Base-by-base conservation (phyloP, 2,888 invertebrate genomes). In the Trachelus iudaicus region DNA sequence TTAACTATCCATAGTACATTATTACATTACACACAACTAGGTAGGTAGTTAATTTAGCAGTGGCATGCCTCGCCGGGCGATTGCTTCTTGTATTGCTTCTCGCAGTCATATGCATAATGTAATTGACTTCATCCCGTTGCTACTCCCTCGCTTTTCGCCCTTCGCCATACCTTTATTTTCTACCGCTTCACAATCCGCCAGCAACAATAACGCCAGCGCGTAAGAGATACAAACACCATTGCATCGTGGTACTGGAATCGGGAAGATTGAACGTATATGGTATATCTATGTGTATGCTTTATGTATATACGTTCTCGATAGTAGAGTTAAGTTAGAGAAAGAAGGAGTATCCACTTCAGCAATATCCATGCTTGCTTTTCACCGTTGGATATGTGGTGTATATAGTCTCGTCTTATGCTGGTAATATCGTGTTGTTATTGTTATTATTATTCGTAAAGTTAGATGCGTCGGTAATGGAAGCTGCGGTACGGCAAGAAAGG, bases 41-140 rank as follows among this genome's bases (percentile, higher is more conserved):
- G 85, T 87, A 87, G 88, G 87, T 86, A 89, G 90, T 90, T 90
- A 89, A 90, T 90, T 90, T 90, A 89, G 87, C 87, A 85, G 86
- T 88, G 87, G 87, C 85, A 85, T 87, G 83, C 84, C 83, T 85
- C 83, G 84, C 79, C 76, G 82, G 81, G 81, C 90, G 87, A 89
- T 89, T 89, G 89, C 89, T 89, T 90, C 89, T 89, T 87, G 86
- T 87, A 88, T 88, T 90, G 88, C 88, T 82, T 82, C 83, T 80
- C 83, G 85, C 83, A 85, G 88, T 89, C 89, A 90, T 90, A 90
- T 90, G 90, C 90, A 90, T 90, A 90, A 90, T 90, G 90, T 90
- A 90, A 90, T 90, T 90, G 90, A 90, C 89, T 89, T 89, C 86
- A 88, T 88, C 86, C 85, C 86, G 82, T 23, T 23, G 31, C 31